phyloP scores from a whole-genome alignment of 2,113 vertebrate species.

The Sinosuthora webbiana region DNA sequence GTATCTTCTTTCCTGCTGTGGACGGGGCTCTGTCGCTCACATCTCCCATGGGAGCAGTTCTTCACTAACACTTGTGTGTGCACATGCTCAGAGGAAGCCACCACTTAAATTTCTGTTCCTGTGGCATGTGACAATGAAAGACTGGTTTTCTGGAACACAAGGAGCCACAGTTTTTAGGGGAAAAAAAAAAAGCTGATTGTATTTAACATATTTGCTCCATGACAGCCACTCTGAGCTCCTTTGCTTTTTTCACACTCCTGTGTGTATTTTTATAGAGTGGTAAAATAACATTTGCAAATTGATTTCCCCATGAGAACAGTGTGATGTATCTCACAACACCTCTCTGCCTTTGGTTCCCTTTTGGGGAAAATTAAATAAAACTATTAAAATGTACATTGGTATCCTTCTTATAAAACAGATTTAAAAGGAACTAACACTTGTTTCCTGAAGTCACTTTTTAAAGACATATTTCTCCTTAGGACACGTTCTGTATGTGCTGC shows the following conservation, averaged over 20 bases:
- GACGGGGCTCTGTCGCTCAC: background rate
- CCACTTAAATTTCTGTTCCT: constrained; percentile 42
- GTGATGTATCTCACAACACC: constrained; percentile 64
- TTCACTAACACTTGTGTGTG: constrained; percentile 27
- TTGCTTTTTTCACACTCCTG: constrained; percentile 51
- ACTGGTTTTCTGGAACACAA: constrained; percentile 10
- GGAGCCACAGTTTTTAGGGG: constrained; percentile 30
- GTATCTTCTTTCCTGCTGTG: background rate
- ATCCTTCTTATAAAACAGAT: constrained; percentile 29
- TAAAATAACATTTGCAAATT: constrained; percentile 68
- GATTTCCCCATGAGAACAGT: constrained; percentile 38
- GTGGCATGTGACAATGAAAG: constrained; percentile 41
- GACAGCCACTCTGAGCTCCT: constrained; percentile 39
- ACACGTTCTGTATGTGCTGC: background rate
- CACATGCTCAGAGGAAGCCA: constrained; percentile 41
- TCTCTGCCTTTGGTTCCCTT: constrained; percentile 63
- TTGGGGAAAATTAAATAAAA: constrained; percentile 52
- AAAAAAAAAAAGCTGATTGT: background rate
- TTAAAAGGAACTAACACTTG: background rate
- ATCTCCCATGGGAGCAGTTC: background rate
- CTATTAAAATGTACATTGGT: constrained; percentile 7
- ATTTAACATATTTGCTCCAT: constrained; percentile 58
- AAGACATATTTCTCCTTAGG: background rate
- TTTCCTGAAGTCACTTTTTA: background rate
- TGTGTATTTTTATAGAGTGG: constrained; percentile 77